Evolutionary conservation across 2,113 vertebrate species (phyloP), one percentile per base, ranked within the genome.

Genomic region (Kobus ellipsiprymnus): DNA sequence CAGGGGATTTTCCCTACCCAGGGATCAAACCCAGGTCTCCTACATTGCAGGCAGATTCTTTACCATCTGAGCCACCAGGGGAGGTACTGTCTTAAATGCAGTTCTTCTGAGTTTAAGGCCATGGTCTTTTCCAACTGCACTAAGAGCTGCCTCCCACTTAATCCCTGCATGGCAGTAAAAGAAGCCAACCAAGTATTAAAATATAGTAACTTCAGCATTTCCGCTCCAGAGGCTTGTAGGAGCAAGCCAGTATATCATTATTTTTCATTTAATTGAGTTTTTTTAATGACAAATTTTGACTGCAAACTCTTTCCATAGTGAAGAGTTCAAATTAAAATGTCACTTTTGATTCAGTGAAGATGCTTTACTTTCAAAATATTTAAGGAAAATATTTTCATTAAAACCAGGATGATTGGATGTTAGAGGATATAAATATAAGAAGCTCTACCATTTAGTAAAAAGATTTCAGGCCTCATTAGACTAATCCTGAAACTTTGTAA

Each of bases 251-350:
- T 82, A 91, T 90, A 97, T 94, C 96, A 96, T 96, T 97, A 97
- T 95, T 97, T 98, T 97, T 95, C 95, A 96, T 97, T 81, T 95
- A 89, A 52, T 80, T 96, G 17, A 96, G 44, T 52, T 94, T 44
- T 33, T 92, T 95, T 94, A 71, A 97, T 82, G 97, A 96, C 3
- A 95, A 98, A 97, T 98, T 98, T 98, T 98, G 92, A 97, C 96
- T 74, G 25, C 19, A 0, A 27, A 98, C 85, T 97, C 36, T 90
- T 98, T 95, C 90, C 87, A 33, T 59, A 88, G 77, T 96, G 71
- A 36, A 97, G 46, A 97, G 93, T 96, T 98, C 97, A 98, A 97
- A 98, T 64, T 94, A 97, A 95, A 97, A 36, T 96, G 97, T 97
- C 87, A 95, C 44, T 88, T 67, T 87, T 59, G 91, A 98, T 93